Percentiles rank a stretch among this genome's conserved stretches.
These are phyloP conservation scores for Pseudonaja textilis DNA, from an alignment of 2,113 vertebrate species.

Conservation along the genomic window DNA sequence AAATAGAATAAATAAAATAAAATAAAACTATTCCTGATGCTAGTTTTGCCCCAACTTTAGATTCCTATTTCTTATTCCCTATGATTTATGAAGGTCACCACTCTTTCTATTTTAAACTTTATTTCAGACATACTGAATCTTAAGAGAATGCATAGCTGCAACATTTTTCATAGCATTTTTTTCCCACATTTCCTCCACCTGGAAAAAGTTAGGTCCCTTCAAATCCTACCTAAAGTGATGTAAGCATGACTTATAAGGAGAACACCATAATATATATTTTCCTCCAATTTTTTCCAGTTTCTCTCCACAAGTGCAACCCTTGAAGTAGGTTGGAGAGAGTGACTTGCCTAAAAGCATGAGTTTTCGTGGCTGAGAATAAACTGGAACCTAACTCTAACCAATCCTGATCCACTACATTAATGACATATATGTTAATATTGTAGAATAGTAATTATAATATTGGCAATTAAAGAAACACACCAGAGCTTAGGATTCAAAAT, in stretches of 20 bases:
- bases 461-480: background rate
- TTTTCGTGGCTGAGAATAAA: background rate
- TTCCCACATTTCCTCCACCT: background rate
- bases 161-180: background rate
- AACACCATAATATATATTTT: background rate
- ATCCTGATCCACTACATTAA: background rate
- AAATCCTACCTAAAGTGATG: background rate
- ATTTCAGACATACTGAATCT: background rate
- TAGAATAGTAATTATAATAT: background rate
- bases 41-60: background rate
- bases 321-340: background rate
- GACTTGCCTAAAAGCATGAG: background rate
- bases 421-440: background rate
- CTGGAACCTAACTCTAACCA: background rate
- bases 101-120: background rate
- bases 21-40: background rate
- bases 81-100: background rate
- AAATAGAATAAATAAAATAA: no score
- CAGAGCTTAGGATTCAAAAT: background rate
- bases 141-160: background rate
- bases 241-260: background rate
- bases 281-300: background rate
- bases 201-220: background rate
- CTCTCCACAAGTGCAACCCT: background rate
- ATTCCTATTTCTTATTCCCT: background rate